Conservation (phyloP, 2,888 invertebrate species). For the Tenthredo scrophulariae region DNA sequence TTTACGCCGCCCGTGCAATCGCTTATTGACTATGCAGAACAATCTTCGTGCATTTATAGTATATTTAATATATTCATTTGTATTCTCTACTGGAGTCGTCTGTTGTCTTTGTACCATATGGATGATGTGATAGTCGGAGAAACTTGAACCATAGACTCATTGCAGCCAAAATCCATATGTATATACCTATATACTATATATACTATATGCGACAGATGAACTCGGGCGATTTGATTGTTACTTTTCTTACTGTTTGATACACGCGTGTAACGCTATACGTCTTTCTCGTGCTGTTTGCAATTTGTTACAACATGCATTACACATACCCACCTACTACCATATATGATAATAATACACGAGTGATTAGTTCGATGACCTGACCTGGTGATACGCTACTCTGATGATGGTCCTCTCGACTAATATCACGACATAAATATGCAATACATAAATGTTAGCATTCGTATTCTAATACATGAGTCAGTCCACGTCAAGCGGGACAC, state of each 20-base stretch:
- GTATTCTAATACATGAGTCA: background rate
- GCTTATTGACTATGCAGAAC: background rate
- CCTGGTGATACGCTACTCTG: background rate
- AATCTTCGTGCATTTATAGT: background rate
- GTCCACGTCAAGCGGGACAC: no score
- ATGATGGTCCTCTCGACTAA: constrained; percentile 1
- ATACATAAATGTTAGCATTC: constrained; percentile 40
- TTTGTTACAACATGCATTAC: constrained; percentile 5
- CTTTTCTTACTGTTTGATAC: constrained; percentile 10
- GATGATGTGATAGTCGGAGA: background rate
- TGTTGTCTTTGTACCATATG: constrained; percentile 9
- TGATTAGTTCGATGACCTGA: constrained; percentile 23
- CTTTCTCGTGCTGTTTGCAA: constrained; percentile 15
- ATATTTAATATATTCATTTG: background rate
- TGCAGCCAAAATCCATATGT: background rate
- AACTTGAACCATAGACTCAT: no score
- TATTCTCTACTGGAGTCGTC: background rate
- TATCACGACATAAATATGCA: background rate
- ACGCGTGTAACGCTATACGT: background rate
- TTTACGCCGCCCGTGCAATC: background rate
- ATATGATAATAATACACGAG: constrained; percentile 1
- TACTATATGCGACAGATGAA: constrained; percentile 14
- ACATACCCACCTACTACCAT: background rate
- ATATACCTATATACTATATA: background rate
- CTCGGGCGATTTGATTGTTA: constrained; percentile 4